Evolutionary conservation across 2,797 vertebrate species (phyloP).

Genomic region (Nasua narica): DNA sequence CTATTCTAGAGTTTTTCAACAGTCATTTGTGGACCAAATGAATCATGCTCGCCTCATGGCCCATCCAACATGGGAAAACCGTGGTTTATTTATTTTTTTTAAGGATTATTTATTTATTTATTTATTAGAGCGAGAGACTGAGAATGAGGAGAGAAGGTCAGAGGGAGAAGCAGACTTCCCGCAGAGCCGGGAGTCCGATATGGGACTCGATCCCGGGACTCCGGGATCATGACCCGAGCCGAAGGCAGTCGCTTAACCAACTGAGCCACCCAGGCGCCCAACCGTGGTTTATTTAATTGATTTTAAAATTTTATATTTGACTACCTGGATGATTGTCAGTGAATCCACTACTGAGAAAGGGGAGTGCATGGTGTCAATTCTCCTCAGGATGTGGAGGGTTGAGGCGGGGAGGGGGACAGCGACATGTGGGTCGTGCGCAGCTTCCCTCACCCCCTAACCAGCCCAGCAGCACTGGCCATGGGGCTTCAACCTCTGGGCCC

Average conservation of each 20-base stretch:
- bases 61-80: neutral
- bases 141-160: too few species aligned
- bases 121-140: too few species aligned
- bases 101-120: too few species aligned
- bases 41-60: neutral
- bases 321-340: neutral
- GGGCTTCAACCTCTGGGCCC: neutral
- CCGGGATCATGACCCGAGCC: too few species aligned
- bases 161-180: too few species aligned
- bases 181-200: too few species aligned
- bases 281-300: neutral
- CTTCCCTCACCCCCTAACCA: neutral
- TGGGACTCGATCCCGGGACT: too few species aligned
- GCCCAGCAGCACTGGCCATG: fast-evolving
- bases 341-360: neutral
- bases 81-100: neutral
- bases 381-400: neutral
- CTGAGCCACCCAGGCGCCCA: too few species aligned
- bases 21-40: neutral
- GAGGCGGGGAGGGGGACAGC: fast-evolving
- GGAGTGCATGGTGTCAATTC: neutral
- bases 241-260: too few species aligned
- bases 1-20: neutral
- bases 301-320: neutral
- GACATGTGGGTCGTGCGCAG: neutral